Evolutionary conservation across 2,113 vertebrate species (phyloP), one percentile per base, ranked within the genome.

Genomic region (Chaetodon trifascialis): DNA sequence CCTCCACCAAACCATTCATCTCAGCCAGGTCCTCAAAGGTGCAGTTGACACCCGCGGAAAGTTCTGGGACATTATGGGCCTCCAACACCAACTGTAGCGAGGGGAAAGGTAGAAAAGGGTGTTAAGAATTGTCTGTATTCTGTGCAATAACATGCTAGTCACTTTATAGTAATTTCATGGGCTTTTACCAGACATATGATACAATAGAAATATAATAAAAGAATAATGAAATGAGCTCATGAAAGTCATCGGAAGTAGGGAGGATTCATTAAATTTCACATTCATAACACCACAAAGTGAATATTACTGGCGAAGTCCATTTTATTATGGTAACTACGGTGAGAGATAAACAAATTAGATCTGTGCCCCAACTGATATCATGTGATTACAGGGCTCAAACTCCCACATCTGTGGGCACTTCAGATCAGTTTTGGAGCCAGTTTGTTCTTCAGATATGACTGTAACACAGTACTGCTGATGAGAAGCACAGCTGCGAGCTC

Each of bases 31-130:
- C 97, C 88, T 99, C 96, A 2, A 99, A 99, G 65, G 97, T 96
- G 81, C 98, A 99, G 91, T 98, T 99, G 83, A 99, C 98, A 0
- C 98, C 98, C 0, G 97, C 97, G 15, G 98, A 97, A 67, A 99
- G 96, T 90, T 99, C 98, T 0, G 98, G 98, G 34, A 99, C 98
- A 0, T 99, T 99, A 90, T 99, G 97, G 6, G 98, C 98, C 91
- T 99, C 97, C 86, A 99, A 88, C 58, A 99, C 96, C 88, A 99
- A 91, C 98, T 99, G 95, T 0, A 75, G n/a, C 54, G 40, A 80
- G 10, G 23, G 30, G 25, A 52, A 56, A 75, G 30, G 87, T 0
- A 54, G 19, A 66, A 30, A 59, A 12, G 16, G 46, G 30, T n/a
- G 51, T 56, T 47, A 38, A 55, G 21, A 17, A n/a, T n/a, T 25